Percentiles rank a stretch among this genome's conserved stretches.
Evolutionary conservation across 2,113 vertebrate species (phyloP).

Genomic region (Empidonax alnorum): DNA sequence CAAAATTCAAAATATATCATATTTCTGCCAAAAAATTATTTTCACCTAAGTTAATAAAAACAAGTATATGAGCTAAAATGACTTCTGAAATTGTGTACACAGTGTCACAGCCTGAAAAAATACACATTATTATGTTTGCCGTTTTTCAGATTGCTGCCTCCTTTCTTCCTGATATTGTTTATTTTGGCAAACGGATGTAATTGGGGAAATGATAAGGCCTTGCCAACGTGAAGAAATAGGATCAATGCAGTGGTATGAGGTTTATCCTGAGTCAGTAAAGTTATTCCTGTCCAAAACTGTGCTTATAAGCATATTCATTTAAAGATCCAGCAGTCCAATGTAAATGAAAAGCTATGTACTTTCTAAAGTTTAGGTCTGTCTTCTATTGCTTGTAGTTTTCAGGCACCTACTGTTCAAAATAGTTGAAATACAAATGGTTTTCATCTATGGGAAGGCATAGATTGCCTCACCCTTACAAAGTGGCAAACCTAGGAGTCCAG

Average conservation of each 20-base stretch:
- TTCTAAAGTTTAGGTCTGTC: neutral
- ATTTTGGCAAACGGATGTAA: constrained; percentile 17
- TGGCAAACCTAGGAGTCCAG: neutral
- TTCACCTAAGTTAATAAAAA: neutral
- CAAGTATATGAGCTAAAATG: neutral
- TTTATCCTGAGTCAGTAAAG: constrained; percentile 12
- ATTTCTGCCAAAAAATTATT: neutral
- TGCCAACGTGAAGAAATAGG: constrained; percentile 34
- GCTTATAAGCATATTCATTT: neutral
- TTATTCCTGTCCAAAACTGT: neutral
- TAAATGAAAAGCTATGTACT: neutral
- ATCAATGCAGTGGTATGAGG: neutral
- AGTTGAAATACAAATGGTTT: neutral
- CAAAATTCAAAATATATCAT: neutral
- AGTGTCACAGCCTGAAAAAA: constrained; percentile 16
- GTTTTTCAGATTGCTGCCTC: neutral
- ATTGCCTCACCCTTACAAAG: neutral
- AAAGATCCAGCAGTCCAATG: neutral
- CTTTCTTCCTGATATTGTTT: constrained; percentile 39
- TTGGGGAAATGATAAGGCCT: neutral
- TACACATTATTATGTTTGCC: neutral
- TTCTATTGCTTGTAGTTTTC: neutral
- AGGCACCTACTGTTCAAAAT: neutral
- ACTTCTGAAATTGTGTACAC: neutral
- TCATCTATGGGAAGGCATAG: neutral